Conservation (phyloP, 2,113 vertebrate species). For the Hippotragus niger region DNA sequence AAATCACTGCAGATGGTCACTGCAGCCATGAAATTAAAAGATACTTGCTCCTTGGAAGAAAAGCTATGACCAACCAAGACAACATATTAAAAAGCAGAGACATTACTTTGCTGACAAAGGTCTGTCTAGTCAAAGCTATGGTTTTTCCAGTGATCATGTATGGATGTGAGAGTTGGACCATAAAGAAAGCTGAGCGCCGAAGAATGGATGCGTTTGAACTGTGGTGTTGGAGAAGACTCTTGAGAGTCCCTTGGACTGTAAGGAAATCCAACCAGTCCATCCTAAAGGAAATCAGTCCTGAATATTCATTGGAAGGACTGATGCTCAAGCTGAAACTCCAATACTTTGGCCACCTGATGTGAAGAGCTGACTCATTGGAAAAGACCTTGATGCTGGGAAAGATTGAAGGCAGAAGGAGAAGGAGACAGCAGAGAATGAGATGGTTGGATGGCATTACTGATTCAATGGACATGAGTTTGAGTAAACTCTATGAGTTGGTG, state of each 20-base stretch:
- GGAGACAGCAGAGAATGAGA: background rate
- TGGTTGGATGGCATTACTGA: background rate
- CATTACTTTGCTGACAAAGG: background rate
- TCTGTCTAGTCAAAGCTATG: background rate
- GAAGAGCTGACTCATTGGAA: background rate
- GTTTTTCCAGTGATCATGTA: background rate
- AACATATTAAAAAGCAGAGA: background rate
- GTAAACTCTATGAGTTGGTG: background rate
- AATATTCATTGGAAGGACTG: background rate
- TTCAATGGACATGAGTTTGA: background rate
- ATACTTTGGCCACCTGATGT: background rate
- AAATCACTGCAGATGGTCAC: background rate
- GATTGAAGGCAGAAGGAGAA: background rate
- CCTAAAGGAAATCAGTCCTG: background rate
- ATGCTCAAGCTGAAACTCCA: background rate
- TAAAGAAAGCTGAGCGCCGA: rapidly evolving
- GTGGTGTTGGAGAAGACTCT: background rate
- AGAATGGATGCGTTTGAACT: background rate
- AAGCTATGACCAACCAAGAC: background rate
- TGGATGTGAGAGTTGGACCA: background rate
- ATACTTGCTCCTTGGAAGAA: background rate
- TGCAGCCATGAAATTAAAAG: background rate
- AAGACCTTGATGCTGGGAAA: background rate
- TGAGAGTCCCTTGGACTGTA: background rate
- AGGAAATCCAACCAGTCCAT: background rate